A percentile compares a stretch with the other conserved stretches of the same genome.
Evolutionary conservation across 2,888 invertebrate species (phyloP).

Genomic region (Macaria liturata): DNA sequence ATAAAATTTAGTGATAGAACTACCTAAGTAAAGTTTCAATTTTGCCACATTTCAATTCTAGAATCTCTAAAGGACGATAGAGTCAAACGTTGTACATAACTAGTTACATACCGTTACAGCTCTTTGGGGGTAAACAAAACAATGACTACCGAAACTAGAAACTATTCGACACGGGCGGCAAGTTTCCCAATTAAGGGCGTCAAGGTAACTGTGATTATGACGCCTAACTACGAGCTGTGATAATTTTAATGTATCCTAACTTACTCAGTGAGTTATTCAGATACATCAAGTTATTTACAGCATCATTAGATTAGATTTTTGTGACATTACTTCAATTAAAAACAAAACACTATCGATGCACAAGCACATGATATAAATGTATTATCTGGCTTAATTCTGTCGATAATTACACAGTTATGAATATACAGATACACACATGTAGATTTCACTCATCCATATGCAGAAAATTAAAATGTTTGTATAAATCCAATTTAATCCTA

Average conservation of each 20-base stretch:
- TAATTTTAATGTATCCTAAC: conserved; percentile 27
- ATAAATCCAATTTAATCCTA: conserved; percentile 18
- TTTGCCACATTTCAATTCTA: no score
- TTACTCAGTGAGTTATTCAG: background rate
- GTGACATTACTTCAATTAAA: no score
- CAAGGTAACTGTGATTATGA: conserved; percentile 43
- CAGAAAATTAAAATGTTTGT: conserved; percentile 19
- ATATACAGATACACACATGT: conserved; percentile 1
- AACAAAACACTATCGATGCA: no score
- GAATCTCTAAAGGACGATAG: no score
- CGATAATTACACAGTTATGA: no score
- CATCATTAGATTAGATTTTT: no score
- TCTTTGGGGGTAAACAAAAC: conserved; percentile 43
- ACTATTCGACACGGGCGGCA: conserved; percentile 40
- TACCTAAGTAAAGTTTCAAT: no score
- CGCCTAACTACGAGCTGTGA: conserved; percentile 24
- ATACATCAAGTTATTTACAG: no score
- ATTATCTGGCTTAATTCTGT: no score
- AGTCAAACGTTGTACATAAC: no score
- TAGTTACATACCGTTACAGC: conserved; percentile 12
- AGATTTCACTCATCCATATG: background rate
- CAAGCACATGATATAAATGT: no score
- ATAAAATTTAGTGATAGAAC: no score
- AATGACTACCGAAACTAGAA: conserved; percentile 45
- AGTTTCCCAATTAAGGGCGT: conserved; percentile 49